Evolutionary conservation across 1,140 invertebrate species (phyloP), one percentile per base, ranked within the genome.

Genomic region (Andrena cerasifolii): DNA sequence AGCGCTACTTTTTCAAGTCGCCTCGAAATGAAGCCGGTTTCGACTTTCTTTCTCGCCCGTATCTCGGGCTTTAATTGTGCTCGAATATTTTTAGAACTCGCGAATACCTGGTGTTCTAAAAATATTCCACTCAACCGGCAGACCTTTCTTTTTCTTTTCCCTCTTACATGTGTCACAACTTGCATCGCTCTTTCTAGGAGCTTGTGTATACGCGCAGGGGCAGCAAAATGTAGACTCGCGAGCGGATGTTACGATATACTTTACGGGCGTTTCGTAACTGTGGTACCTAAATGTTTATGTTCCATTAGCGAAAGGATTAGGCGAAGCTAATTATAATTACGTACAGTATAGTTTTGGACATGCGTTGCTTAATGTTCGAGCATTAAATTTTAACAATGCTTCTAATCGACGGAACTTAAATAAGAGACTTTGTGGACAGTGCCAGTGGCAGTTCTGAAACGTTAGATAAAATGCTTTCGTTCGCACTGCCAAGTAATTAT

Each of bases 1-100:
- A 5, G 36, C 36, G 36, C 45, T 3, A 43, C 63, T 79, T 54
- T 0, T 5, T 36, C 43, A 21, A 47, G 47, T 65, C 45, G 14
- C 10, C 61, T 59, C n/a, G 51, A 56, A 63, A 62, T 3, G 47
- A 45, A 79, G 74, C 54, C 51, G 68, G 76, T 83, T 83, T 24
- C 26, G 6, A 68, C 21, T 72, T 28, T 66, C 53, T 63, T 76
- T 83, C 66, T 14, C 54, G 12, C 26, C 40, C n/a, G 36, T 18
- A 8, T 40, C 31, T 43, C 40, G 18, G 1, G 3, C 28, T 77
- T 54, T 51, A 43, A 73, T 77, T 45, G 31, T 43, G 36, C 79
- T 61, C 49, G 53, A 53, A 68, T 80, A 70, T 31, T 76, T 83
- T 77, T 68, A 68, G 63, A 49, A 67, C 28, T 4, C 0, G 1